Evolutionary conservation across 2,113 vertebrate genomes (phyloP), one percentile per base, ranked within the genome.

Genomic region (Vulpes ferrilata): DNA sequence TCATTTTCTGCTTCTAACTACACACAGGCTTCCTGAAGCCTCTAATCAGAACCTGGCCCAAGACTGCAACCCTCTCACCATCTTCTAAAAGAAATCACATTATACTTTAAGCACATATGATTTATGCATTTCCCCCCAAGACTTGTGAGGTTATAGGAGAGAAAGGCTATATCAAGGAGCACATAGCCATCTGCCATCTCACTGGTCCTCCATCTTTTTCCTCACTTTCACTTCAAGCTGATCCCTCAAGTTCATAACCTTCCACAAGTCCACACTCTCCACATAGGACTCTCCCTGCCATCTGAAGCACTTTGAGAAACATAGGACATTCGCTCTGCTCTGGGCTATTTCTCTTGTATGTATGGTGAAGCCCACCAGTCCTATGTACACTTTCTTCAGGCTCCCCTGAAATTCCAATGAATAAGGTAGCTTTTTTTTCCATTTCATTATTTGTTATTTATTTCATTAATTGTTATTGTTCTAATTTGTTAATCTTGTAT

Each of bases 21-120:
- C n/a, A n/a, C 38, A 82, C 19, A 64, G 43, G 43, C 60, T 64
- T 91, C 62, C 43, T 35, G 19, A 87, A 23, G 9, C 43, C 32
- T 92, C 78, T 79, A 76, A 59, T 64, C 48, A 95, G 79, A 71
- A 82, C 55, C 5, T 74, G 22, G 30, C 23, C 78, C 10, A 30
- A 87, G 60, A 17, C 23, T 27, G 55, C n/a, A 83, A 23, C 32
- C 67, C 48, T 69, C 25, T 59, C 60, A 64, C 38, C 5, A 27
- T 81, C 30, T 79, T 96, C 69, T 79, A 74, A 85, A 88, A 92
- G 60, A 91, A 91, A 76, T 93, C 4, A 19, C 71, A 73, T 25
- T 38, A 64, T 53, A 83, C 9, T 76, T 76, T 71, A 78, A 91
- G 22, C 30, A 35, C 51, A 82, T 22, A 76, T 17, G 64, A 51